phyloP scores from a whole-genome alignment of 2,888 invertebrate species.

The Digitonthophagus gazella region DNA sequence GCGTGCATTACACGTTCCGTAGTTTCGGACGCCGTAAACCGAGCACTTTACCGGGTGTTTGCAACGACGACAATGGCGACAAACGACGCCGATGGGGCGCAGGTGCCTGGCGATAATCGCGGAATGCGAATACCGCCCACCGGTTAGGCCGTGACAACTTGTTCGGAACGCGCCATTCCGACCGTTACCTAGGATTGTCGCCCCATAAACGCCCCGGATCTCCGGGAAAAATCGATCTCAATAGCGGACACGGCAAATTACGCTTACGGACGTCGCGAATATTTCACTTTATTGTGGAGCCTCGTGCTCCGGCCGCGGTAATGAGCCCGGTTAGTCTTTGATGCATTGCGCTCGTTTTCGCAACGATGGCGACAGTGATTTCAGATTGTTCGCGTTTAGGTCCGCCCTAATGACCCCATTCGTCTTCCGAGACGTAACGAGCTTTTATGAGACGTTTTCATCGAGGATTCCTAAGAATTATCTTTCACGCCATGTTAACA shows the following conservation, averaged over 20 bases:
- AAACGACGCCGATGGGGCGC: slow-evolving; percentile 7
- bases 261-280: slow-evolving; percentile 26
- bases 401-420: background rate
- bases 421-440: background rate
- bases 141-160: slow-evolving; percentile 40
- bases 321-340: slow-evolving; percentile 12
- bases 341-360: slow-evolving; percentile 10
- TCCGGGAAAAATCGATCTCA: slow-evolving; percentile 17
- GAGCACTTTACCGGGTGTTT: background rate
- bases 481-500: no score
- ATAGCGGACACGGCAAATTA: slow-evolving; percentile 32
- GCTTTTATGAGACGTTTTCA: background rate
- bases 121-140: slow-evolving; percentile 39
- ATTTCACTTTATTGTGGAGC: slow-evolving; percentile 25
- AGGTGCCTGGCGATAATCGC: slow-evolving; percentile 32
- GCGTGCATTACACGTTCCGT: background rate
- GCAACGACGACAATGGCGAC: background rate
- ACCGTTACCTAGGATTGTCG: slow-evolving; percentile 31
- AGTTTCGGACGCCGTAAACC: background rate
- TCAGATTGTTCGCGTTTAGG: background rate
- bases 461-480: background rate
- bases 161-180: slow-evolving; percentile 31
- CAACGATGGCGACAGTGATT: slow-evolving; percentile 1
- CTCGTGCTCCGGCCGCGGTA: slow-evolving; percentile 11
- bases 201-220: slow-evolving; percentile 16